These are phyloP conservation scores for Scrobipalpa costella DNA, from an alignment of 2,888 invertebrate genomes.

Conservation along the genomic window DNA sequence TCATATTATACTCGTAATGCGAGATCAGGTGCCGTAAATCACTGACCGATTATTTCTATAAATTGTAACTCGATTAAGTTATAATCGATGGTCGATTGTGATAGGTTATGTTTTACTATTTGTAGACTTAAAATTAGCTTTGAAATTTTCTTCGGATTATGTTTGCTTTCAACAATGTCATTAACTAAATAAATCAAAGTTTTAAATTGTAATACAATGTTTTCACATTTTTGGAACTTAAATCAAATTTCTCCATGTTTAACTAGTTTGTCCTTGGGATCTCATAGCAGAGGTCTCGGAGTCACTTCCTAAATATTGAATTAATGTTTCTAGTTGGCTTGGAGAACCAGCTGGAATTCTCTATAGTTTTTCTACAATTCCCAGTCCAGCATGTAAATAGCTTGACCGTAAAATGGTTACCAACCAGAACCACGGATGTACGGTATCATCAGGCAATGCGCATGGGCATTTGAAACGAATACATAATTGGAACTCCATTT, in stretches of 20 bases:
- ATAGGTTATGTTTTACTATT: slow-evolving; percentile 38
- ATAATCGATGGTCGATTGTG: slow-evolving; percentile 72
- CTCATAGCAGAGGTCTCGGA: too few species aligned
- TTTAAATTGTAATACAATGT: too few species aligned
- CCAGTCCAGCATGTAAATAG: neutral
- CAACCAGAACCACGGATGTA: slow-evolving; percentile 6
- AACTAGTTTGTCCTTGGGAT: too few species aligned
- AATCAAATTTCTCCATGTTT: too few species aligned
- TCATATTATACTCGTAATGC: neutral
- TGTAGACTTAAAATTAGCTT: slow-evolving; percentile 3
- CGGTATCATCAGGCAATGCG: slow-evolving; percentile 12
- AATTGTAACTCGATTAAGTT: slow-evolving; percentile 79
- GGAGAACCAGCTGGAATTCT: too few species aligned
- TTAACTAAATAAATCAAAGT: too few species aligned
- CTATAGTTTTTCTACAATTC: neutral
- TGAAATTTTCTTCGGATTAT: too few species aligned
- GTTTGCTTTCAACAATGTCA: too few species aligned
- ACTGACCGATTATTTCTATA: slow-evolving; percentile 78
- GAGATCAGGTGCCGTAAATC: slow-evolving; percentile 62
- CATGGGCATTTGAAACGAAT: slow-evolving; percentile 22
- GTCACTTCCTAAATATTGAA: too few species aligned
- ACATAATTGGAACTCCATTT: slow-evolving; percentile 23
- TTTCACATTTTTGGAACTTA: too few species aligned
- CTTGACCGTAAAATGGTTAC: neutral
- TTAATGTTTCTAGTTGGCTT: too few species aligned